Evolutionary conservation across 2,113 vertebrate species (phyloP).

Genomic region (Nanorana parkeri): DNA sequence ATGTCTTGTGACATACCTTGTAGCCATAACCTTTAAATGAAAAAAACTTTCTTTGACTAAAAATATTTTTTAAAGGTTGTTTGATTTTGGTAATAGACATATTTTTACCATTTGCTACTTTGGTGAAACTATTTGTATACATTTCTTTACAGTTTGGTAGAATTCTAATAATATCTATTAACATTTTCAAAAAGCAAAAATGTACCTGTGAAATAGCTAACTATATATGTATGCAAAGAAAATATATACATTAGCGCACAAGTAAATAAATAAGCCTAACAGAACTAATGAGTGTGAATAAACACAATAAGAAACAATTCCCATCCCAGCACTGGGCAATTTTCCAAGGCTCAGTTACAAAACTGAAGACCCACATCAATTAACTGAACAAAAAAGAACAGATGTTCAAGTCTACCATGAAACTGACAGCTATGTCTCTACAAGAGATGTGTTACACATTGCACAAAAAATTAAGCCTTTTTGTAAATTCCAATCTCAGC

Average conservation of each 20-base stretch:
- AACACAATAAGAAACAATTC: constrained; percentile 46
- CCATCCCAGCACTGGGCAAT: constrained; percentile 35
- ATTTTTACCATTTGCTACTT: too few relatives aligned
- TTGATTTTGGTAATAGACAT: too few relatives aligned
- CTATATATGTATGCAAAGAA: too few relatives aligned
- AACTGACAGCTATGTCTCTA: constrained; percentile 47
- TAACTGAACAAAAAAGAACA: constrained; percentile 56
- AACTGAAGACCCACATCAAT: constrained; percentile 50
- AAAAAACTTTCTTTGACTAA: too few relatives aligned
- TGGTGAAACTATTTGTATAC: too few relatives aligned
- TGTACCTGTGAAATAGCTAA: too few relatives aligned
- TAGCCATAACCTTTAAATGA: too few relatives aligned
- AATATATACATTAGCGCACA: not conserved
- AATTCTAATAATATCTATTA: too few relatives aligned
- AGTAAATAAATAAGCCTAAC: constrained; percentile 20
- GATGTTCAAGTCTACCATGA: constrained; percentile 51
- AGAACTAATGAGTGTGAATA: constrained; percentile 47
- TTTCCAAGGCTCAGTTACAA: constrained; percentile 46
- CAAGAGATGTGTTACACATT: constrained; percentile 40
- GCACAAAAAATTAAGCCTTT: constrained; percentile 38
- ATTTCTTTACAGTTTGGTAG: too few relatives aligned
- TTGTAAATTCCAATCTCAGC: constrained; percentile 42
- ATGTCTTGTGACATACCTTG: too few relatives aligned
- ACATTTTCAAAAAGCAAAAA: too few relatives aligned
- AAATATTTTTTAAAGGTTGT: too few relatives aligned